Evolutionary conservation across 2,888 invertebrate species (phyloP), one percentile per base, ranked within the genome.

Genomic region (Scaptomyza parva): DNA sequence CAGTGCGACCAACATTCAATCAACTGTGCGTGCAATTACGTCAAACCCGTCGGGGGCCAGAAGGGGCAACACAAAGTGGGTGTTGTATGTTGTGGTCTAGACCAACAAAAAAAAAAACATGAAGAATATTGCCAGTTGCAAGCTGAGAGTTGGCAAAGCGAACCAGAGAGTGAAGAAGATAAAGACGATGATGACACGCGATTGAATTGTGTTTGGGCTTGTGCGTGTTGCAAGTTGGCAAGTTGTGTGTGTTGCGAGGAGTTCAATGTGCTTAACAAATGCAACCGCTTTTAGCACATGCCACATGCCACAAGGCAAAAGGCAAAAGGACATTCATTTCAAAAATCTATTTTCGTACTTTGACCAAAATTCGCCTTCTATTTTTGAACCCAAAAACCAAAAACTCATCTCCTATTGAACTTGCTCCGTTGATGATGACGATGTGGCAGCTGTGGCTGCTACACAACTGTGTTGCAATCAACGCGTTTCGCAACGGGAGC

Each of bases 1-100:
- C n/a, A n/a, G n/a, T n/a, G 37, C 24, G 6, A 40, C 11, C 35
- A 48, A 18, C 65, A 68, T 53, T 65, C 65, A 68, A 54, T 65
- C 65, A 65, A 54, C 59, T 47, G 17, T 40, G 37, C 30, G 33
- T 52, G 39, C 47, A 41, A 33, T 30, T 43, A 41, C 33, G 33
- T n/a, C n/a, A 33, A 28, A 6, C n/a, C 33, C 12, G n/a, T n/a
- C n/a, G n/a, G 7, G 30, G 33, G 33, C 3, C 12, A n/a, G n/a
- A n/a, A 30, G 30, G 33, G 1, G 33, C n/a, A n/a, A n/a, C n/a
- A 5, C 7, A n/a, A 1, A n/a, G 33, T 33, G n/a, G 12, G 33
- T 8, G 3, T 5, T 22, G 22, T 22, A 5, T 22, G 22, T 22
- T 22, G 22, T 22, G 22, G 50, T 40, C 53, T 55, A 55, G 62